Evolutionary conservation across 2,113 vertebrate genomes (phyloP), one percentile per base, ranked within the genome.

Genomic region (Ornithorhynchus anatinus): DNA sequence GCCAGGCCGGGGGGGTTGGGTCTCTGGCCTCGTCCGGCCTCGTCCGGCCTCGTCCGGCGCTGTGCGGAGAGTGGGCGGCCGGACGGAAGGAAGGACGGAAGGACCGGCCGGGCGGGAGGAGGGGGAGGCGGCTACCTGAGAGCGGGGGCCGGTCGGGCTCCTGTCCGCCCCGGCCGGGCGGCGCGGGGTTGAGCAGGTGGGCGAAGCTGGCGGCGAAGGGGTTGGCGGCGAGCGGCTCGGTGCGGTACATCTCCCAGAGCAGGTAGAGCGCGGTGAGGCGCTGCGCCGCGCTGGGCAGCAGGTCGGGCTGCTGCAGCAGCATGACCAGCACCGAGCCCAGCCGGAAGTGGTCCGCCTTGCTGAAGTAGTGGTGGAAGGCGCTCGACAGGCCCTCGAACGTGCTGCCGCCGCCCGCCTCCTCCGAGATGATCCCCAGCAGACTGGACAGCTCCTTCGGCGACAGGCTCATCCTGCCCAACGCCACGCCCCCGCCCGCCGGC

Each of bases 221-320:
- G 91, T 98, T 99, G 12, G 96, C 96, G 12, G 98, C 97, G 13
- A 98, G 94, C 37, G 96, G 97, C 90, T 99, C 98, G 56, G 97
- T 99, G 61, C 98, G 96, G 91, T 99, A 99, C 98, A 99, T 99
- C 93, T 99, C 98, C 98, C 98, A 99, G 0, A 99, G 94, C n/a
- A 99, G 94, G 90, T 99, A 99, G 80, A 99, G 96, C 2, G 97
- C 98, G 1, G 96, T 98, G 82, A 99, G 96, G 52, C 97, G 93
- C 94, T 99, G 98, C 37, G 96, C 92, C 10, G 96, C 95, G 81
- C 95, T 96, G 70, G 98, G 97, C 69, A 99, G 92, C 61, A 99
- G 91, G 89, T 99, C 97, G 1, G 97, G 96, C 92, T 99, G 97
- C 92, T 99, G 98, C 12, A 99, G 95, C 27, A 99, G 93, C 91